Percentiles rank a stretch among this genome's conserved stretches.
These are phyloP conservation scores for Hypomecis punctinalis DNA, from an alignment of 2,888 invertebrate genomes.

Conservation along the genomic window DNA sequence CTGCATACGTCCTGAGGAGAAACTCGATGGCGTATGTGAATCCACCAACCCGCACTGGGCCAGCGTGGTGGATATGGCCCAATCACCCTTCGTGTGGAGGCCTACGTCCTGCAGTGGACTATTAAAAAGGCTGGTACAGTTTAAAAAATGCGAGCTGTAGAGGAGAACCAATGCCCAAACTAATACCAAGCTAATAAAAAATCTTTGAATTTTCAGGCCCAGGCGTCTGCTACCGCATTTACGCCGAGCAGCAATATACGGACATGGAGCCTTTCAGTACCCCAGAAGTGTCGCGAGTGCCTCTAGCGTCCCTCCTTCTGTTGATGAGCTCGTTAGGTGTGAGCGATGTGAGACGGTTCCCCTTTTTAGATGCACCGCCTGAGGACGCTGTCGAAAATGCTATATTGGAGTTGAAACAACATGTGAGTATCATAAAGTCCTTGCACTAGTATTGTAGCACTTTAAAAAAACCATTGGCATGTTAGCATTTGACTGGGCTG, in stretches of 20 bases:
- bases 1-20: too few relatives aligned
- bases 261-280: constrained; percentile 93
- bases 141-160: too few relatives aligned
- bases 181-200: too few relatives aligned
- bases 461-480: too few relatives aligned
- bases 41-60: too few relatives aligned
- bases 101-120: too few relatives aligned
- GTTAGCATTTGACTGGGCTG: not conserved
- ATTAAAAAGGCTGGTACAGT: too few relatives aligned
- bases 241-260: constrained; percentile 92
- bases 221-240: constrained; percentile 96
- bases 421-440: constrained; percentile 81
- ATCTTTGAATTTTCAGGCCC: constrained; percentile 84
- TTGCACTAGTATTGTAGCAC: not conserved
- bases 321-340: constrained; percentile 98
- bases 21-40: too few relatives aligned
- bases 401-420: constrained; percentile 93
- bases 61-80: too few relatives aligned
- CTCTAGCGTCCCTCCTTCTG: constrained; percentile 95
- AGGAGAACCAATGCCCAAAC: too few relatives aligned
- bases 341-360: constrained; percentile 95
- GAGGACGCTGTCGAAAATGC: constrained; percentile 94
- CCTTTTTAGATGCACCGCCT: constrained; percentile 97
- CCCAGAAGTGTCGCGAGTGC: constrained; percentile 97
- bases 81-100: too few relatives aligned